These are phyloP conservation scores for Tangara arthus DNA, from an alignment of 2,797 vertebrate genomes.

Conservation along the genomic window DNA sequence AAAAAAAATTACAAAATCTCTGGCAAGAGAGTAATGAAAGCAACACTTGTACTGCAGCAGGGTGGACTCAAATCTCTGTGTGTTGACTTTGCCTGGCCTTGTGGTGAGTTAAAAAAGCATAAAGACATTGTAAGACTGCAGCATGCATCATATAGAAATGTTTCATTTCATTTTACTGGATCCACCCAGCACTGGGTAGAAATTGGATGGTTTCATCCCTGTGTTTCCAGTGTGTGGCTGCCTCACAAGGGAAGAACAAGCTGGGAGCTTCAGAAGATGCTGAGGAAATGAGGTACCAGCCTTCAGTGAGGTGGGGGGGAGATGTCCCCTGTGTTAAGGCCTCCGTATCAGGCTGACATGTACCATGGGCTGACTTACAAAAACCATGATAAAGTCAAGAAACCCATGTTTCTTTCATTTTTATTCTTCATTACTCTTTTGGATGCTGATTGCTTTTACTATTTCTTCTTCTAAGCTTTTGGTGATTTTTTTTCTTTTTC, in stretches of 20 bases:
- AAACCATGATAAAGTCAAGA: not conserved
- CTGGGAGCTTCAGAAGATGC: not conserved
- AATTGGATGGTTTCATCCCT: not conserved
- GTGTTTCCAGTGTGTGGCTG: not conserved
- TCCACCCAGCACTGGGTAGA: not conserved
- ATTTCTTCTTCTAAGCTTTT: not conserved
- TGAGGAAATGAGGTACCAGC: not conserved
- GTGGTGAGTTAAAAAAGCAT: not conserved
- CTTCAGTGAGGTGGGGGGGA: not conserved
- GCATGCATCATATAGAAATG: not conserved
- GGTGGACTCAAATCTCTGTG: not conserved
- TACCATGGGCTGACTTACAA: not conserved
- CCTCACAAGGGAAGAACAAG: not conserved
- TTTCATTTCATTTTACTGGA: not conserved
- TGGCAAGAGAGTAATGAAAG: not conserved
- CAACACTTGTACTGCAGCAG: not conserved
- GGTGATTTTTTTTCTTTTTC: too few species aligned
- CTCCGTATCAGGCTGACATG: fast-evolving
- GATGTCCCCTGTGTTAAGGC: not conserved
- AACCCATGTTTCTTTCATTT: not conserved
- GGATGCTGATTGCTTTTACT: not conserved
- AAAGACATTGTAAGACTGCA: not conserved
- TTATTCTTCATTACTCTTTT: not conserved
- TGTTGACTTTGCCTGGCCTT: not conserved
- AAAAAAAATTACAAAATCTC: not conserved